Evolutionary conservation across 2,888 invertebrate species (phyloP).

Genomic region (Andrena trimmerana): DNA sequence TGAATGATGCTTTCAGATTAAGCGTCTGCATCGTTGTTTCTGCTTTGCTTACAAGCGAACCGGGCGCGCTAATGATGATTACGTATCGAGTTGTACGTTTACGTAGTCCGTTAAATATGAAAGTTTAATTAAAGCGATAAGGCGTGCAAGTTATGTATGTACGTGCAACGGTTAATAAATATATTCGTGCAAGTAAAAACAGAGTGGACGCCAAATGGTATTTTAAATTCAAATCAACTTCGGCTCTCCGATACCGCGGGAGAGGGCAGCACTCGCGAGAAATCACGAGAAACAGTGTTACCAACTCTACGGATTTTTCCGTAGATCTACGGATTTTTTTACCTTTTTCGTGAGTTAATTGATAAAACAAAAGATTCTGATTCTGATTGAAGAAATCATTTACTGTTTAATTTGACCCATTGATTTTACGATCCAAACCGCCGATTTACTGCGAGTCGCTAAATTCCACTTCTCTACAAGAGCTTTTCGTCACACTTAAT

Average conservation of each 20-base stretch:
- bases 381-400: too few relatives aligned
- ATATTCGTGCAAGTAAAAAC: not conserved
- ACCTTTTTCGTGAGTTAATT: too few relatives aligned
- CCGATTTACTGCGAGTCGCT: too few relatives aligned
- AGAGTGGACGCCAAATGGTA: not conserved
- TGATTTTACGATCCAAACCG: too few relatives aligned
- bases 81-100: not conserved
- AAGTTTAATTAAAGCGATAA: not conserved
- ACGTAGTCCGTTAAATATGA: not conserved
- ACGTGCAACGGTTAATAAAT: not conserved
- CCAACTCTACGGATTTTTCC: too few relatives aligned
- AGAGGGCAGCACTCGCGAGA: too few relatives aligned
- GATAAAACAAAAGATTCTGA: too few relatives aligned
- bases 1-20: not conserved
- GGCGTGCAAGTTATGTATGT: not conserved
- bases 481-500: too few relatives aligned
- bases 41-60: not conserved
- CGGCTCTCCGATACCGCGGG: not conserved
- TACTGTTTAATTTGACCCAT: too few relatives aligned
- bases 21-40: not conserved
- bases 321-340: too few relatives aligned
- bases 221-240: slow-evolving; percentile 11
- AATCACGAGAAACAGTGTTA: too few relatives aligned
- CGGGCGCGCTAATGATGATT: not conserved
- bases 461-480: too few relatives aligned